Evolutionary conservation across 2,113 vertebrate species (phyloP).

Genomic region (Fregata magnificens): DNA sequence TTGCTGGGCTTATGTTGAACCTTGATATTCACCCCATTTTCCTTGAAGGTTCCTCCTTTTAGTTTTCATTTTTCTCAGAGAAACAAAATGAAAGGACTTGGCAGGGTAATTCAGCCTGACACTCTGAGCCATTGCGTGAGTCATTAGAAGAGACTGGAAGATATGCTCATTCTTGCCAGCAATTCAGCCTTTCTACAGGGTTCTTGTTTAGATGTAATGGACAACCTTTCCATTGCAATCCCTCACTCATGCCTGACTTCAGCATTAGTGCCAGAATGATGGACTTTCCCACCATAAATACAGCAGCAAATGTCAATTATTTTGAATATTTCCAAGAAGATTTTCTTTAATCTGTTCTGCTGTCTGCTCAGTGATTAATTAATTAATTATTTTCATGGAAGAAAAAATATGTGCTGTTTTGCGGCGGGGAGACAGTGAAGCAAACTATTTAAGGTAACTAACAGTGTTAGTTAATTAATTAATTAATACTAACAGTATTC

Average conservation of each 20-base stretch:
- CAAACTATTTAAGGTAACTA: background rate
- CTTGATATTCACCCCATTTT: background rate
- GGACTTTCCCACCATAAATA: background rate
- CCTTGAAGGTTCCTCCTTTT: background rate
- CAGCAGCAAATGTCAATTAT: background rate
- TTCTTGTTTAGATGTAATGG: background rate
- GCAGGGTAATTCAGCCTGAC: slow-evolving; percentile 27
- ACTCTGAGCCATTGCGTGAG: background rate
- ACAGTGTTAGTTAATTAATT: too few species aligned
- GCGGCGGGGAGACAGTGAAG: background rate
- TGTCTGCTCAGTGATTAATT: background rate
- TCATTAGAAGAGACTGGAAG: background rate
- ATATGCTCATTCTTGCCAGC: background rate
- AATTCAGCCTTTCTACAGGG: slow-evolving; percentile 7
- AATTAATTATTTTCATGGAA: background rate
- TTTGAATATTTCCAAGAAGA: background rate
- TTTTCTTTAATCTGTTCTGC: background rate
- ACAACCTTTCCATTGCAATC: background rate
- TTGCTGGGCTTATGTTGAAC: background rate
- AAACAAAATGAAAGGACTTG: slow-evolving; percentile 46
- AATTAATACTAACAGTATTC: too few species aligned
- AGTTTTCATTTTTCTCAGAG: slow-evolving; percentile 50
- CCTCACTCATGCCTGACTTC: background rate
- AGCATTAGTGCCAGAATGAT: background rate
- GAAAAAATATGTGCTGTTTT: background rate